Evolutionary conservation across 2,888 invertebrate genomes (phyloP).

Genomic region (Laspeyria flexula): DNA sequence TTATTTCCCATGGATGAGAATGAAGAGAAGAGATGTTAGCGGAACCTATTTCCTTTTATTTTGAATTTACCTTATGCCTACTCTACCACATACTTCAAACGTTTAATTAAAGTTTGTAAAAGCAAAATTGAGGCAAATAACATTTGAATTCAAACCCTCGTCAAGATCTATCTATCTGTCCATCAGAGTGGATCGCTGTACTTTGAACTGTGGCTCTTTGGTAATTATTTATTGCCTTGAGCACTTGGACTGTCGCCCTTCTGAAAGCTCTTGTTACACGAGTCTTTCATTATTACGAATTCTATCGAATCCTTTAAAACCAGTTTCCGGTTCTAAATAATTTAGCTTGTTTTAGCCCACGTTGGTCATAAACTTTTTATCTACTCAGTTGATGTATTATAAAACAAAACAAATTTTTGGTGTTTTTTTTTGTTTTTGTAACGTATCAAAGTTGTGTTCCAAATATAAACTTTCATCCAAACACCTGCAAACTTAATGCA

Average conservation of each 20-base stretch:
- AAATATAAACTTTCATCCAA: slow-evolving; percentile 3
- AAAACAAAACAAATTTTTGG: too few species aligned
- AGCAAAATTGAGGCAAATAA: slow-evolving; percentile 44
- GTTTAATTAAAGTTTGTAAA: background rate
- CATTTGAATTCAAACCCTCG: slow-evolving; percentile 63
- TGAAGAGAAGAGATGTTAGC: too few species aligned
- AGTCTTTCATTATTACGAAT: slow-evolving; percentile 20
- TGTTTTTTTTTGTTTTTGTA: too few species aligned
- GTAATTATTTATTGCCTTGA: slow-evolving; percentile 55
- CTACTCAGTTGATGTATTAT: background rate
- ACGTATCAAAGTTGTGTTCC: slow-evolving; percentile 1
- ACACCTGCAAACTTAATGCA: slow-evolving; percentile 1
- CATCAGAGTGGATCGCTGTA: slow-evolving; percentile 37
- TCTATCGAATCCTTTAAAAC: background rate
- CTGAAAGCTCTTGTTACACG: slow-evolving; percentile 40
- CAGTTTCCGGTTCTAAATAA: background rate
- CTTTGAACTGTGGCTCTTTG: slow-evolving; percentile 46
- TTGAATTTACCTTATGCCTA: background rate
- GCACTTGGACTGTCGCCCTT: slow-evolving; percentile 42
- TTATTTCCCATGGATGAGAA: too few species aligned
- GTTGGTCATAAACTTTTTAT: background rate
- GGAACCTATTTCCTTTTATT: too few species aligned
- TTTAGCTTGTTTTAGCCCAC: background rate
- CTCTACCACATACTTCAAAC: background rate
- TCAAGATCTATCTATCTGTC: slow-evolving; percentile 55